Conservation (phyloP, 2,113 vertebrate species). For the Alethe diademata region DNA sequence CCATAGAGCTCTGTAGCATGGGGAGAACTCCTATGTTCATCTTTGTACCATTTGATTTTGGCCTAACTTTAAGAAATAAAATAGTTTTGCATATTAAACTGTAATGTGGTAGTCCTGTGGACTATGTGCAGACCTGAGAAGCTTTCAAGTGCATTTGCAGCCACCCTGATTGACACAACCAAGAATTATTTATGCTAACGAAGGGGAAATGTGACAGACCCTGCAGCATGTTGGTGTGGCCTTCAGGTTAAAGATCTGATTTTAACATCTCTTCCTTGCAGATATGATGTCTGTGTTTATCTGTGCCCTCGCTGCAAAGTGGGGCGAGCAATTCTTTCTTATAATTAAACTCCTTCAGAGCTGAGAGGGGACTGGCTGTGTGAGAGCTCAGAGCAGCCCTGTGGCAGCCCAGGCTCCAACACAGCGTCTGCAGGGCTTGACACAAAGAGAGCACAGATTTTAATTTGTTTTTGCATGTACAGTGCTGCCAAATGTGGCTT, state of each 20-base stretch:
- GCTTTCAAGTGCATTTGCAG: not conserved
- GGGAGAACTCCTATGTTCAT: not conserved
- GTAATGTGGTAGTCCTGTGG: not conserved
- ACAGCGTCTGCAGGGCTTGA: not conserved
- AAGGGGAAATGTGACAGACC: not conserved
- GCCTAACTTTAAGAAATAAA: not conserved
- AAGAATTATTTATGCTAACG: not conserved
- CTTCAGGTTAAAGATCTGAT: not conserved
- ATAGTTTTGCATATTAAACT: not conserved
- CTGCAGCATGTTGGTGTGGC: accelerated
- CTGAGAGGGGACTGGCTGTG: not conserved
- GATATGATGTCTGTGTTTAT: not conserved
- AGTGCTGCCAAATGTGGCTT: not conserved
- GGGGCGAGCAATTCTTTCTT: not conserved
- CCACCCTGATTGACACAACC: not conserved
- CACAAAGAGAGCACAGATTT: not conserved
- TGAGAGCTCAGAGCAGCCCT: not conserved
- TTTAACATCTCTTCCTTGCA: not conserved
- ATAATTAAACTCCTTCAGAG: not conserved
- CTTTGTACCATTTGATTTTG: not conserved
- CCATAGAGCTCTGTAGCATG: accelerated
- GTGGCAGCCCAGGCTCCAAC: not conserved
- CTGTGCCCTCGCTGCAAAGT: not conserved
- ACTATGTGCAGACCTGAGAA: accelerated
- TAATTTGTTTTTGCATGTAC: not conserved